These are phyloP conservation scores for Enteromius viviparus DNA, from an alignment of 2,797 vertebrate species.

Conservation along the genomic window DNA sequence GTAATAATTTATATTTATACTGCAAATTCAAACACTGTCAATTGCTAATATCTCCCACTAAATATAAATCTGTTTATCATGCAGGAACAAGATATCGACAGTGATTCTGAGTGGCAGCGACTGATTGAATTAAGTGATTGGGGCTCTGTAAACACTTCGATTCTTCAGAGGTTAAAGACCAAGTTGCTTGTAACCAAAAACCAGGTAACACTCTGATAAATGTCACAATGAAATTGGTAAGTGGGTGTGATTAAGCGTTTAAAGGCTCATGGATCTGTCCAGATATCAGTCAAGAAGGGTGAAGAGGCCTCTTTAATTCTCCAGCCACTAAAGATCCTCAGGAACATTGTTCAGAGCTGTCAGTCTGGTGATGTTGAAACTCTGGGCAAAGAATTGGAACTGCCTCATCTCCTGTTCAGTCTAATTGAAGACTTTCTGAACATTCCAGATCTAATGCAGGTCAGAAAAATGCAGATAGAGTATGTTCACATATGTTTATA, in stretches of 20 bases:
- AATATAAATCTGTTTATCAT: constrained; percentile 13
- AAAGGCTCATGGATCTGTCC: constrained; percentile 39
- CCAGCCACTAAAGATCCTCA: constrained; percentile 75
- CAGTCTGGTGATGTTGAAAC: constrained; percentile 67
- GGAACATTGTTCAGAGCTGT: constrained; percentile 74
- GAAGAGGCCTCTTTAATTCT: constrained; percentile 74
- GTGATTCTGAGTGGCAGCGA: constrained; percentile 81
- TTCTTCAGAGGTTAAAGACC: constrained; percentile 74
- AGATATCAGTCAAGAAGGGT: constrained; percentile 80
- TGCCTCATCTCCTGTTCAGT: constrained; percentile 78
- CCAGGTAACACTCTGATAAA: constrained; percentile 73
- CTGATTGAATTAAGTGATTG: constrained; percentile 70
- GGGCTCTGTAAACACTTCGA: constrained; percentile 67
- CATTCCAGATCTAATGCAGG: constrained; percentile 74
- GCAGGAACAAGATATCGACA: constrained; percentile 84
- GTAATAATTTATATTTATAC: not conserved
- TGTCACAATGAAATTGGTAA: not conserved
- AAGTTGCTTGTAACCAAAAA: constrained; percentile 74
- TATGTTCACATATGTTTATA: not conserved
- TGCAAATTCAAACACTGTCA: not conserved
- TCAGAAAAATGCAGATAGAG: constrained; percentile 54
- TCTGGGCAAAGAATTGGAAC: constrained; percentile 73
- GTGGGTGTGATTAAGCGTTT: not conserved
- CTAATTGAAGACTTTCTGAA: constrained; percentile 77
- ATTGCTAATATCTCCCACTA: not conserved